phyloP scores from a whole-genome alignment of 1,140 invertebrate species.

The Zeugodacus cucurbitae region DNA sequence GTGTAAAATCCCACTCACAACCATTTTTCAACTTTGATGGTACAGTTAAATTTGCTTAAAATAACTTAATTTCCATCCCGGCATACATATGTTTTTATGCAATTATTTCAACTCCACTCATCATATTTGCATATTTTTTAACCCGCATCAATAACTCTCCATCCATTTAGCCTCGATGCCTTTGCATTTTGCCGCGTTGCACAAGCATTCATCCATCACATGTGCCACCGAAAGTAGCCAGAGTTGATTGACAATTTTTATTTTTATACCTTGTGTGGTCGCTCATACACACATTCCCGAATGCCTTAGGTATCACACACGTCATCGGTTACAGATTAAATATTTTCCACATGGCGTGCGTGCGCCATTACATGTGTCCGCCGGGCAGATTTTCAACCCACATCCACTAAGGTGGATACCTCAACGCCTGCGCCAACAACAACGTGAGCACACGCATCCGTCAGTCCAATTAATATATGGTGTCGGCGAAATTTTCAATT shows the following conservation, averaged over 20 bases:
- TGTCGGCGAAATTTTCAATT: slow-evolving; percentile 13
- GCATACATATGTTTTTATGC: no score
- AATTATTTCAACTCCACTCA: neutral
- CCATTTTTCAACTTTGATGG: no score
- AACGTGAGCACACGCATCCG: neutral
- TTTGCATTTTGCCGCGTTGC: neutral
- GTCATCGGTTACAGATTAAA: neutral
- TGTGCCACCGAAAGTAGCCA: neutral
- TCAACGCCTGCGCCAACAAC: neutral
- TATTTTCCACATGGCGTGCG: neutral
- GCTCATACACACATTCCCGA: neutral
- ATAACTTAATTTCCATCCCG: no score
- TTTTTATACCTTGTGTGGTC: neutral
- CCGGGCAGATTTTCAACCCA: slow-evolving; percentile 11
- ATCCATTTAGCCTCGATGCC: neutral
- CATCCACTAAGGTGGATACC: neutral
- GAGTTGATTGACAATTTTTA: neutral
- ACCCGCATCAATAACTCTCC: neutral
- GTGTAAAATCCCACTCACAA: no score
- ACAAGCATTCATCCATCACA: slow-evolving; percentile 8
- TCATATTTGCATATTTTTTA: slow-evolving; percentile 11
- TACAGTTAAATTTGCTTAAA: no score
- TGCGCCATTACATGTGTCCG: neutral
- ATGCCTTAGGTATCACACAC: neutral
- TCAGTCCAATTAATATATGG: neutral